Evolutionary conservation across 2,113 vertebrate genomes (phyloP).

Genomic region (Pterocles orientalis): DNA sequence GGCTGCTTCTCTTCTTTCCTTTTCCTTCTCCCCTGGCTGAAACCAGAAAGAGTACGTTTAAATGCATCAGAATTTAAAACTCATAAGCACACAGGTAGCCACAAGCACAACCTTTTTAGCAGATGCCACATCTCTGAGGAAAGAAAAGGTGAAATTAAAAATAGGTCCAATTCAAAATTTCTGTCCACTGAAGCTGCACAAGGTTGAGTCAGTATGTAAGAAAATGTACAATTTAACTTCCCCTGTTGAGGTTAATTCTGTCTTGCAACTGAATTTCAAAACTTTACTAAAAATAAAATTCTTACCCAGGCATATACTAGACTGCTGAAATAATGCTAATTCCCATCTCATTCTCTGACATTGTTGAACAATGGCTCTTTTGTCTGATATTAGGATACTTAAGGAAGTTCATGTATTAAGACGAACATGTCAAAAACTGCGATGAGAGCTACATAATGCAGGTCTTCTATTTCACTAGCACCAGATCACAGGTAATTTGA

Average conservation of each 20-base stretch:
- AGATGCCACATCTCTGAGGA: not conserved
- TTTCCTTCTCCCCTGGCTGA: not conserved
- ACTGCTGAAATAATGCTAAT: constrained; percentile 37
- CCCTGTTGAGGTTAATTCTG: not conserved
- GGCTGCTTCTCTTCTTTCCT: not conserved
- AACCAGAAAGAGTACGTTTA: not conserved
- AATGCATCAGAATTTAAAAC: not conserved
- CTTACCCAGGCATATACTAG: constrained; percentile 31
- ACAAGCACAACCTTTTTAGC: not conserved
- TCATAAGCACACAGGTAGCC: not conserved
- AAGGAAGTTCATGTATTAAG: constrained; percentile 46
- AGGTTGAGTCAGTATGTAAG: not conserved
- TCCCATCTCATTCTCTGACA: constrained; percentile 15
- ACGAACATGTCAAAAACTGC: constrained; percentile 34
- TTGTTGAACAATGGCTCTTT: constrained; percentile 46
- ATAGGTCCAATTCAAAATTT: not conserved
- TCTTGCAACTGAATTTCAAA: constrained; percentile 36
- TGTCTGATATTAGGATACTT: constrained; percentile 24
- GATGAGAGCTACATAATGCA: constrained; percentile 16
- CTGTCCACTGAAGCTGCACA: not conserved
- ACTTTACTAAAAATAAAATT: constrained; percentile 48
- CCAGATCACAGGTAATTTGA: not conserved
- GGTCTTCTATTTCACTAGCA: not conserved
- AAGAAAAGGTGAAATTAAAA: not conserved
- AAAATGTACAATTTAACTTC: not conserved